phyloP scores from a whole-genome alignment of 2,888 invertebrate genomes.

The Sylvicola fuscatus region DNA sequence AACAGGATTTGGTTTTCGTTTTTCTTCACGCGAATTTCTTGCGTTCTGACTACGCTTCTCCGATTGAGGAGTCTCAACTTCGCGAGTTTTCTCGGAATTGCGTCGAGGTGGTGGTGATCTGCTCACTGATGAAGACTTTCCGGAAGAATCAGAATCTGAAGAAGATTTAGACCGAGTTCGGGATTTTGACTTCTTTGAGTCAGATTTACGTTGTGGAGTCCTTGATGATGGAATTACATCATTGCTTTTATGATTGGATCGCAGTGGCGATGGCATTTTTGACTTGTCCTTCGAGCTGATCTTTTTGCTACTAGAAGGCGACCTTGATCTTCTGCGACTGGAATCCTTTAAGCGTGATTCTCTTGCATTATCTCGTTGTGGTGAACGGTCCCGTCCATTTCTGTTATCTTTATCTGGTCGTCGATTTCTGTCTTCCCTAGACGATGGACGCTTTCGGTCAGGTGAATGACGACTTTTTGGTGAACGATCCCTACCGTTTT shows the following conservation, averaged over 20 bases:
- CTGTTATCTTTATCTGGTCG: slow-evolving; percentile 1
- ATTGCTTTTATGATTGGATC: slow-evolving; percentile 4
- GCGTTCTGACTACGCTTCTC: too few relatives aligned
- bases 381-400: slow-evolving; percentile 11
- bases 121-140: slow-evolving; percentile 26
- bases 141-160: slow-evolving; percentile 5
- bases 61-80: too few relatives aligned
- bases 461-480: too few relatives aligned
- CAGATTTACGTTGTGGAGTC: slow-evolving; percentile 7
- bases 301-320: slow-evolving; percentile 3
- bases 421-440: too few relatives aligned
- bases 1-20: too few relatives aligned
- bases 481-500: too few relatives aligned
- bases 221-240: neutral
- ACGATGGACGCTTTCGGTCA: too few relatives aligned
- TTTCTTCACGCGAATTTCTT: too few relatives aligned
- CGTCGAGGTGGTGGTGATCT: slow-evolving; percentile 49
- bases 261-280: neutral
- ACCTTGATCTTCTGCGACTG: neutral
- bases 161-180: neutral
- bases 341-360: neutral
- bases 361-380: neutral
- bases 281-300: neutral
- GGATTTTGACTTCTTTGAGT: slow-evolving; percentile 6
- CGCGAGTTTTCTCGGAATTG: slow-evolving; percentile 28